Percentiles rank a stretch among this genome's conserved stretches.
Conservation (phyloP, 2,797 vertebrate species). For the Takifugu ocellatus region DNA sequence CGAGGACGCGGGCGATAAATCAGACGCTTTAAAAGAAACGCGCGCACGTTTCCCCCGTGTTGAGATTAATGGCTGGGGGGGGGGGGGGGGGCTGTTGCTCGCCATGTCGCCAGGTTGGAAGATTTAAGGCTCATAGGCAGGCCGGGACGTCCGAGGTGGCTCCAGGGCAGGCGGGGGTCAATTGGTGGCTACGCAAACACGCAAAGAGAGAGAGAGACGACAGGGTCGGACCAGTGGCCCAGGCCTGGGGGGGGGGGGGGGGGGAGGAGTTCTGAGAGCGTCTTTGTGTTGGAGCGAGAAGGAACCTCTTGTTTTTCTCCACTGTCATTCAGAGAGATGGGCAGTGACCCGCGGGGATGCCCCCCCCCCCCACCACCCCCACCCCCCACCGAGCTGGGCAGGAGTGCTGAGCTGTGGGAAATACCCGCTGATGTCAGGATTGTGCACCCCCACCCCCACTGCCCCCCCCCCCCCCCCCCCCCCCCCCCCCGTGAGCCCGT, state of each 20-base stretch:
- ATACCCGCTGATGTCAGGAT: slow-evolving; percentile 65
- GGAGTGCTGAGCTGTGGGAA: slow-evolving; percentile 67
- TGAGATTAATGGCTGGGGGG: slow-evolving; percentile 20
- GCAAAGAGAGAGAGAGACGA: slow-evolving; percentile 27
- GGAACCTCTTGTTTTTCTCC: slow-evolving; percentile 61
- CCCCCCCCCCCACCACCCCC: slow-evolving; percentile 21
- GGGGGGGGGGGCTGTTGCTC: background rate
- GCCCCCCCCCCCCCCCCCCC: slow-evolving; percentile 6
- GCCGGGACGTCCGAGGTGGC: slow-evolving; percentile 19
- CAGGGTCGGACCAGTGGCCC: slow-evolving; percentile 28
- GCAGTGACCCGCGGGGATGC: slow-evolving; percentile 63
- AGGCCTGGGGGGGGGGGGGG: too few relatives aligned
- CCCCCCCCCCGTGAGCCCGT: slow-evolving; percentile 2
- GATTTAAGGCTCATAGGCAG: slow-evolving; percentile 12
- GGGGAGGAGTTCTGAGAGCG: slow-evolving; percentile 50
- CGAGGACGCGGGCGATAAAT: too few relatives aligned
- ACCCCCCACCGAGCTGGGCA: slow-evolving; percentile 30
- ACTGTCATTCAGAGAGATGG: slow-evolving; percentile 68
- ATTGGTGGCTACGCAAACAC: slow-evolving; percentile 57
- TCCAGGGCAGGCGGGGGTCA: slow-evolving; percentile 48
- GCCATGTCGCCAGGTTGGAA: slow-evolving; percentile 32
- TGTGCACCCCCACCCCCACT: slow-evolving; percentile 11
- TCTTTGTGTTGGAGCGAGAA: slow-evolving; percentile 67
- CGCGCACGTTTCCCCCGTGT: background rate
- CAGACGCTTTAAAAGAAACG: background rate